Conservation (phyloP, 1,140 invertebrate species). For the Leguminivora glycinivorella region DNA sequence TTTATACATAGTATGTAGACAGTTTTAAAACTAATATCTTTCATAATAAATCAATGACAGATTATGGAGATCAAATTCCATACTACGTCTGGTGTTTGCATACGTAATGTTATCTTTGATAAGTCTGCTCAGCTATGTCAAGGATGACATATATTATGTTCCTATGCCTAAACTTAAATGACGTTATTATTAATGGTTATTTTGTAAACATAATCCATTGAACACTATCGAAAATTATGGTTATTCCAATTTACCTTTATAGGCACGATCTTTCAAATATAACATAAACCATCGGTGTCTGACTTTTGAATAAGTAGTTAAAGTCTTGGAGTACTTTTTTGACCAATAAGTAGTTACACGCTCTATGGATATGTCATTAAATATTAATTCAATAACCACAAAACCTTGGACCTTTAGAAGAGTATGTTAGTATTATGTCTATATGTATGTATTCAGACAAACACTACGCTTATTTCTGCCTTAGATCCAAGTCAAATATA, state of each 20-base stretch:
- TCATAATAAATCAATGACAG: slow-evolving; percentile 1
- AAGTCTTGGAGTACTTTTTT: too few species aligned
- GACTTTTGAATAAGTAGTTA: too few species aligned
- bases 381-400: too few species aligned
- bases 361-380: too few species aligned
- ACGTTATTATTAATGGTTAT: background rate
- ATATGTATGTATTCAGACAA: background rate
- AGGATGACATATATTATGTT: background rate
- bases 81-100: background rate
- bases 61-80: background rate
- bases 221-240: background rate
- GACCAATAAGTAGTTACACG: too few species aligned
- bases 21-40: background rate
- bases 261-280: too few species aligned
- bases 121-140: background rate
- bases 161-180: background rate
- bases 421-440: too few species aligned
- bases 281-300: too few species aligned
- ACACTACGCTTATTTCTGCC: background rate
- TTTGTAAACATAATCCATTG: background rate
- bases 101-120: slow-evolving; percentile 1
- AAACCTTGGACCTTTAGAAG: too few species aligned
- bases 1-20: too few species aligned
- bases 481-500: background rate
- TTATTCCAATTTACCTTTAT: too few species aligned